These are phyloP conservation scores for Panthera uncia DNA, from an alignment of 2,113 vertebrate species.

Conservation along the genomic window DNA sequence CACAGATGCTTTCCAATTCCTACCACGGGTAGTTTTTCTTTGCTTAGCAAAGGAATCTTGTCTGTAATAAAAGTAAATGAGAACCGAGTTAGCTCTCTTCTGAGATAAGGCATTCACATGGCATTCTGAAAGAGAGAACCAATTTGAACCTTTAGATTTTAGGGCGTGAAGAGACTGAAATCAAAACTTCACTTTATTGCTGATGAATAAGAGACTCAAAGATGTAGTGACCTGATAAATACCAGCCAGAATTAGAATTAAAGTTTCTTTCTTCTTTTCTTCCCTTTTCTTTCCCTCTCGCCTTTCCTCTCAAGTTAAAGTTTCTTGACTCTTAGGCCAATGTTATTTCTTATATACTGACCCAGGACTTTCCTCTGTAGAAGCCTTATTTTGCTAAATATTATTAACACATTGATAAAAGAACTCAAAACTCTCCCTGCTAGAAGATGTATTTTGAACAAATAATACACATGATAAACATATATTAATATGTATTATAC, in stretches of 20 bases:
- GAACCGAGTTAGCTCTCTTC: neutral
- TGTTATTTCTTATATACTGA: neutral
- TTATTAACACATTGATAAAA: neutral
- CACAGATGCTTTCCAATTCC: slow-evolving; percentile 98
- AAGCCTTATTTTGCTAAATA: neutral
- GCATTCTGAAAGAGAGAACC: neutral
- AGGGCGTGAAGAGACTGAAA: neutral
- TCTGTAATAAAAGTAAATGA: slow-evolving; percentile 79
- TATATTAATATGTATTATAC: neutral
- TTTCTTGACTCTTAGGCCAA: neutral
- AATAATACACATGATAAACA: neutral
- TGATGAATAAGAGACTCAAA: neutral
- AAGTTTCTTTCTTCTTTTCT: neutral
- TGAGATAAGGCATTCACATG: neutral
- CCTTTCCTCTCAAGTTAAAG: neutral
- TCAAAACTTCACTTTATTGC: neutral
- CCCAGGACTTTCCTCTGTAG: neutral
- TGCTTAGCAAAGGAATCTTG: slow-evolving; percentile 88
- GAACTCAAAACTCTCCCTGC: neutral
- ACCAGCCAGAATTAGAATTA: neutral
- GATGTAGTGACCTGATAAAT: neutral
- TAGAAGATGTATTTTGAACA: neutral
- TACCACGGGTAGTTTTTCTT: slow-evolving; percentile 89
- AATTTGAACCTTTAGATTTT: slow-evolving; percentile 24
- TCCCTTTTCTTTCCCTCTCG: neutral